phyloP scores from a whole-genome alignment of 2,113 vertebrate species.

The Barbus barbus region DNA sequence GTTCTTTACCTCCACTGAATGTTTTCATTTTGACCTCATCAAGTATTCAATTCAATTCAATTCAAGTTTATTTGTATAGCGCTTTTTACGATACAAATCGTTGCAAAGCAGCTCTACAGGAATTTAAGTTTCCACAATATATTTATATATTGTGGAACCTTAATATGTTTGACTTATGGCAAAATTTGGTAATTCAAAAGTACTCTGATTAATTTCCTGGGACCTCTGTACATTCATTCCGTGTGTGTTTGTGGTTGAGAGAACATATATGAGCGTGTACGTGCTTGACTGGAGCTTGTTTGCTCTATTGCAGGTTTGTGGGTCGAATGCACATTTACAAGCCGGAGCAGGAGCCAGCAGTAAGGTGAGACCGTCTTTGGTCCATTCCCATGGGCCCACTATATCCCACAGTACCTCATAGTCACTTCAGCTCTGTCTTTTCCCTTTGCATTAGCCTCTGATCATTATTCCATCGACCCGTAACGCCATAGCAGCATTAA shows the following conservation, averaged over 20 bases:
- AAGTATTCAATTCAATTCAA: no score
- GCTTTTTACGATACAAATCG: no score
- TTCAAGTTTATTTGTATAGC: no score
- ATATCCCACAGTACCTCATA: constrained; percentile 33
- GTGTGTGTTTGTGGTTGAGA: not conserved
- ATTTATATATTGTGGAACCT: no score
- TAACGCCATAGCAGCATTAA: constrained; percentile 60
- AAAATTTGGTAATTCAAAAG: no score
- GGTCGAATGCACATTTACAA: constrained; percentile 89
- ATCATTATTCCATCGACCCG: constrained; percentile 69
- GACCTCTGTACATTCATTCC: not conserved
- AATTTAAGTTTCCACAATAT: no score
- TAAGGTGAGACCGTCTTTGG: constrained; percentile 76
- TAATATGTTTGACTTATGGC: no score
- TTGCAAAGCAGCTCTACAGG: no score
- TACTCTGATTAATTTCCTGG: not conserved
- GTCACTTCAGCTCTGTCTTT: constrained; percentile 63
- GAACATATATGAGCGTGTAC: not conserved
- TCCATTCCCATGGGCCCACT: constrained; percentile 25
- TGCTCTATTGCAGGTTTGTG: constrained; percentile 80
- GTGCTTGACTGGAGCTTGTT: constrained; percentile 10
- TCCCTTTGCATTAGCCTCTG: constrained; percentile 61
- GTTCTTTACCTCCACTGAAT: not conserved
- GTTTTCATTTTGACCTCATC: not conserved
- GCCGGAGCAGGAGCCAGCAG: constrained; percentile 73